Conservation (phyloP, 1,140 invertebrate species). For the Lucilia sericata region DNA sequence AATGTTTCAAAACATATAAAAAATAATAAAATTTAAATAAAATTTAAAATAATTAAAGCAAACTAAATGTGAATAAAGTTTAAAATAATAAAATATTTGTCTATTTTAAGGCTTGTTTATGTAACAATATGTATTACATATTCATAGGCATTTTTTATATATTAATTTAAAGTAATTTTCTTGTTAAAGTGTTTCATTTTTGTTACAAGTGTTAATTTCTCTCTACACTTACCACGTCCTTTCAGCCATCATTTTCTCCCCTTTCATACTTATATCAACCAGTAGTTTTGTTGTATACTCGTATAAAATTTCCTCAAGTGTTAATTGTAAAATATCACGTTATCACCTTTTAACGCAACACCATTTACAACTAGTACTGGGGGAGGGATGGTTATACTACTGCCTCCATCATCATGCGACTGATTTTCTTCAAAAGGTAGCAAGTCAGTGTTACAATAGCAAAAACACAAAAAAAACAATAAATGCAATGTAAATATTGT, state of each 20-base stretch:
- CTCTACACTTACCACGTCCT: neutral
- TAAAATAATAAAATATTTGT: neutral
- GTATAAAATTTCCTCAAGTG: slow-evolving; percentile 36
- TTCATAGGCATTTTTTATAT: no score
- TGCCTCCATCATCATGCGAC: neutral
- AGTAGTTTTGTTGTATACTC: neutral
- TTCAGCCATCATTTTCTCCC: neutral
- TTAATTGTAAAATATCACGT: slow-evolving; percentile 39
- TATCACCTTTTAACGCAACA: neutral
- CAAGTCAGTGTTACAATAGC: neutral
- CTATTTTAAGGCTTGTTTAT: neutral
- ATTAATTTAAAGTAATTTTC: no score
- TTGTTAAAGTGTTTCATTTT: no score
- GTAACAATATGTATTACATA: no score
- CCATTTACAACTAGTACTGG: neutral
- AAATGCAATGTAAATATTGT: slow-evolving; percentile 14
- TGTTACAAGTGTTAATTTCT: slow-evolving; percentile 25
- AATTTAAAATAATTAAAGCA: neutral
- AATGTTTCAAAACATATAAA: no score
- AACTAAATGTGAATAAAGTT: neutral
- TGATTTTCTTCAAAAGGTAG: neutral
- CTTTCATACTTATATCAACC: neutral
- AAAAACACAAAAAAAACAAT: neutral
- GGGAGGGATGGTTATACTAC: neutral
- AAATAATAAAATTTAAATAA: neutral